Evolutionary conservation across 2,797 vertebrate species (phyloP), one percentile per base, ranked within the genome.

Genomic region (Oryzias sinensis): DNA sequence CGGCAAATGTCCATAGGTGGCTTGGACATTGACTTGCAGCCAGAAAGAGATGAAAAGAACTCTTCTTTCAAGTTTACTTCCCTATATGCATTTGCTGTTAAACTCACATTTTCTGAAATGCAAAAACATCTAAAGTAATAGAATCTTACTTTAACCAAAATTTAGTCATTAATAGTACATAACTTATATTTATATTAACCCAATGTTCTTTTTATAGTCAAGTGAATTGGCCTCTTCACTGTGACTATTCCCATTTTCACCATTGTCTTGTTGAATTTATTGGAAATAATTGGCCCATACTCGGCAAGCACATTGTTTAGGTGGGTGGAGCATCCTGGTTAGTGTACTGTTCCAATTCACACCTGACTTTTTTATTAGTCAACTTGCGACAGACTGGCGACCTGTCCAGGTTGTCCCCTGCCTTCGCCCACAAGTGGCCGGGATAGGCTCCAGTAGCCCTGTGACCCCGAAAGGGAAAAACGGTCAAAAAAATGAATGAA

Each of bases 1-100:
- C 80, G 79, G 82, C 83, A 83, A 14, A 75, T 65, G 79, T 89
- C 81, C 70, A 45, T 50, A 29, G 46, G 53, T 59, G 54, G 60
- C 53, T 64, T 69, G 62, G 70, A 75, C 43, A 22, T 58, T 53
- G 59, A 76, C 54, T 45, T 47, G 54, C 56, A 81, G 70, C 78
- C 80, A 79, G 52, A 56, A 56, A 48, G 60, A 43, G 55, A 72
- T 62, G 65, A 52, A 70, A 77, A 76, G 52, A 73, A 54, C 62
- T 56, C 25, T 50, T 74, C 65, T 72, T 78, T 78, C 68, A 79
- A 48, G 29, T 29, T n/a, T 56, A 62, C 18, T 27, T 43, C 20
- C n/a, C n/a, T 33, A 18, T 56, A 59, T 40, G 52, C 56, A 65
- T 24, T 25, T 58, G 58, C 49, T 60, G 40, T 59, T 56, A 51